phyloP scores from a whole-genome alignment of 2,113 vertebrate genomes.

The Rhizomys pruinosus region DNA sequence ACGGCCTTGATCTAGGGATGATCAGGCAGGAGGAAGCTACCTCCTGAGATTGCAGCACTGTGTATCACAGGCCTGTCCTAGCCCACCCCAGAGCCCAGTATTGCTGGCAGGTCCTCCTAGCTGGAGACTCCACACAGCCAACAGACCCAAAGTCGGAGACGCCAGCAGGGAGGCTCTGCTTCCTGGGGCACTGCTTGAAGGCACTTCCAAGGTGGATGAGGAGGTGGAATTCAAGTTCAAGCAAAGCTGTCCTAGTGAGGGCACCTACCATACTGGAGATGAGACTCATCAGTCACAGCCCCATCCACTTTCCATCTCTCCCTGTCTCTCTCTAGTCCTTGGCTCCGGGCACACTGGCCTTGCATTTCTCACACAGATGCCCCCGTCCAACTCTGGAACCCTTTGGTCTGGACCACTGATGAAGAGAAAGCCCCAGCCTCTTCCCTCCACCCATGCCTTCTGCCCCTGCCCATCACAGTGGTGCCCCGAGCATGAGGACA shows the following conservation, averaged over 20 bases:
- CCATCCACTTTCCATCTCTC: neutral
- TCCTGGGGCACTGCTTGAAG: neutral
- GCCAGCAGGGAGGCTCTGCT: neutral
- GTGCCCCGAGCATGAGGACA: neutral
- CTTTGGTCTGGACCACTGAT: too few relatives aligned
- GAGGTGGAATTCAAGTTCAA: neutral
- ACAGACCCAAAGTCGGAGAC: neutral
- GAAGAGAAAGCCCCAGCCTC: rapidly evolving
- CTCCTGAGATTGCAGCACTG: neutral
- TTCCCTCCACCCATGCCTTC: neutral
- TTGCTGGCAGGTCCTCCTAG: neutral
- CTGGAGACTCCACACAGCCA: neutral
- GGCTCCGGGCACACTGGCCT: neutral
- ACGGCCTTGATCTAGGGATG: neutral
- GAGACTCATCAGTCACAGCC: neutral
- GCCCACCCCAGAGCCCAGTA: neutral
- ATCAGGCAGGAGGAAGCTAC: too few relatives aligned
- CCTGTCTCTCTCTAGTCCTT: too few relatives aligned
- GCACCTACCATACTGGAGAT: neutral
- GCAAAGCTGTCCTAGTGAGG: neutral
- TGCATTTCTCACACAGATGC: neutral
- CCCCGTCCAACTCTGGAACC: neutral
- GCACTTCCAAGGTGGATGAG: neutral
- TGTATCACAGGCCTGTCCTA: neutral
- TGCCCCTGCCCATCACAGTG: rapidly evolving